Evolutionary conservation across 2,113 vertebrate species (phyloP).

Genomic region (Bubalus kerabau): DNA sequence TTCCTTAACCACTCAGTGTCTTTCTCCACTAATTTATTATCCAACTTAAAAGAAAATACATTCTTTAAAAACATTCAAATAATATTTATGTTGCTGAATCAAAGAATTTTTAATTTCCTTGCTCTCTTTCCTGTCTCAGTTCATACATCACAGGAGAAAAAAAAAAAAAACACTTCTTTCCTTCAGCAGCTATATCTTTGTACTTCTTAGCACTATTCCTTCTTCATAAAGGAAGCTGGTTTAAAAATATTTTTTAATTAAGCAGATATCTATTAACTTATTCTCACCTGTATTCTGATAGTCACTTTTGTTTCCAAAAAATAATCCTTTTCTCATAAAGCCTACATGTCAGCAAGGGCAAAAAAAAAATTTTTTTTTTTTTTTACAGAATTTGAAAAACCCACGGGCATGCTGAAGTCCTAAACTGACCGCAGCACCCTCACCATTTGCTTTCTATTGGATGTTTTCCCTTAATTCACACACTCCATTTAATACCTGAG

Average conservation of each 20-base stretch:
- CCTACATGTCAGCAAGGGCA: neutral
- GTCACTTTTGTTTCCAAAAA: neutral
- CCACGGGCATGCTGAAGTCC: neutral
- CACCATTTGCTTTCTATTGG: neutral
- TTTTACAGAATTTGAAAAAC: neutral
- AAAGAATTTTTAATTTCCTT: conserved; percentile 9
- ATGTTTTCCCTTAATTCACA: neutral
- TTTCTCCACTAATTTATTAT: conserved; percentile 4
- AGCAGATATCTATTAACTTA: neutral
- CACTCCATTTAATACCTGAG: neutral
- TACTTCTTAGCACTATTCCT: neutral
- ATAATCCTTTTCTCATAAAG: conserved; percentile 1
- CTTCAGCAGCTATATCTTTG: neutral
- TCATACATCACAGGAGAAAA: neutral
- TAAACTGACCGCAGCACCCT: fast-evolving
- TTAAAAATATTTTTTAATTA: conserved; percentile 13
- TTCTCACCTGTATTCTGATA: neutral
- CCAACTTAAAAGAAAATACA: conserved; percentile 20
- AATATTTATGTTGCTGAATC: neutral
- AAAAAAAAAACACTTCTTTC: neutral
- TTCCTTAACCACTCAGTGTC: neutral
- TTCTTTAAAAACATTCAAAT: conserved; percentile 24
- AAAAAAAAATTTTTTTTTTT: neutral
- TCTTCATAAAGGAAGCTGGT: neutral
- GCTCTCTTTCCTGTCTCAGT: neutral